Conservation (phyloP, 2,113 vertebrate species). For the Bambusicola thoracicus region DNA sequence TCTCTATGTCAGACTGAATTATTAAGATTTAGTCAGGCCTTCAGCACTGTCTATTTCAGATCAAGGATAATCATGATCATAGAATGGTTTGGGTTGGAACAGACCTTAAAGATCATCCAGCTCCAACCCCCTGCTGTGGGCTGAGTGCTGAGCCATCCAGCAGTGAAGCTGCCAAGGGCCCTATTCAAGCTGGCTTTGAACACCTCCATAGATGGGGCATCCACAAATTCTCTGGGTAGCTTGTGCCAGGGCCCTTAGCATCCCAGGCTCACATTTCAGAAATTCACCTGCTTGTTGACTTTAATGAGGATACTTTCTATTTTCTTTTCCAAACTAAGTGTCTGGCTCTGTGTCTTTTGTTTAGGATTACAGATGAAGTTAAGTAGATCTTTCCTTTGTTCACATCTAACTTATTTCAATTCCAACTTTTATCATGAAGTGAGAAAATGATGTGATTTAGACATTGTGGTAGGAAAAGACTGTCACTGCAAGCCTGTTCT, state of each 20-base stretch:
- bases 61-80: not conserved
- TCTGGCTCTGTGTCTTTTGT: rapidly evolving
- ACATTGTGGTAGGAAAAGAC: not conserved
- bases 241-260: no score
- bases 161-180: no score
- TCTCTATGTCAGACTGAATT: not conserved
- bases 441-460: not conserved
- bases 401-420: not conserved
- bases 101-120: no score
- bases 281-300: not conserved
- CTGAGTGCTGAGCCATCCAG: no score
- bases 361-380: not conserved
- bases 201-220: no score
- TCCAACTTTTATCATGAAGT: not conserved
- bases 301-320: not conserved
- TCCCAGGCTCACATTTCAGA: not conserved
- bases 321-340: not conserved
- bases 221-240: no score
- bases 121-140: no score
- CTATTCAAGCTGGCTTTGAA: no score
- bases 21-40: rapidly evolving
- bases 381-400: not conserved
- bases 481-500: not conserved
- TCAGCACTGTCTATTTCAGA: rapidly evolving
- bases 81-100: no score